These are phyloP conservation scores for Lordiphosa stackelbergi DNA, from an alignment of 1,140 invertebrate species.

Conservation along the genomic window DNA sequence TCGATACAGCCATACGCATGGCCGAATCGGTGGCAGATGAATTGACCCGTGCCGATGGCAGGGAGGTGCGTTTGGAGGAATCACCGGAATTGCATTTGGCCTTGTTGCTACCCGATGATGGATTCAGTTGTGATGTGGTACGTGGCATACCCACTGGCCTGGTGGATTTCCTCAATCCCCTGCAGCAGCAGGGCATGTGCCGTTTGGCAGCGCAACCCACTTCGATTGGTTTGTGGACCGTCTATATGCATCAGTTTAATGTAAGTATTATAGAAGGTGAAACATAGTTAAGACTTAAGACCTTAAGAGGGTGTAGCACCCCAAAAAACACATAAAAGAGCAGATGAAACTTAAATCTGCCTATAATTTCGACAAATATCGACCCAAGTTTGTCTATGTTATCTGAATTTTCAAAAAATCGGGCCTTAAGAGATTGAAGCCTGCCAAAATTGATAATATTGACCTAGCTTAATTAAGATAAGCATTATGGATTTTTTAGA, in stretches of 20 bases:
- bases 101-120: constrained; percentile 96
- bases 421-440: too few species aligned
- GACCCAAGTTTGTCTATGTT: too few species aligned
- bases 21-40: constrained; percentile 96
- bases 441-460: too few species aligned
- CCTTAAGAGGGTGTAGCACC: too few species aligned
- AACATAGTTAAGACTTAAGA: too few species aligned
- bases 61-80: constrained; percentile 89
- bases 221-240: constrained; percentile 95
- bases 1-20: constrained; percentile 84
- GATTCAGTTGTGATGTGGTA: constrained; percentile 98
- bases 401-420: too few species aligned
- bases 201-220: constrained; percentile 92
- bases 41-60: constrained; percentile 91
- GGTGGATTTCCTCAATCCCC: constrained; percentile 92
- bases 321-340: too few species aligned
- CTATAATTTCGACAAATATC: too few species aligned
- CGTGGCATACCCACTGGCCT: constrained; percentile 94
- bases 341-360: too few species aligned
- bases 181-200: constrained; percentile 92
- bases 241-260: constrained; percentile 88
- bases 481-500: too few species aligned
- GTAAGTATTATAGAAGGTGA: constrained; percentile 58
- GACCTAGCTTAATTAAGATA: too few species aligned
- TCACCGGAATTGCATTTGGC: constrained; percentile 92